phyloP scores from a whole-genome alignment of 2,888 invertebrate genomes.

The Andricus quercusramuli region DNA sequence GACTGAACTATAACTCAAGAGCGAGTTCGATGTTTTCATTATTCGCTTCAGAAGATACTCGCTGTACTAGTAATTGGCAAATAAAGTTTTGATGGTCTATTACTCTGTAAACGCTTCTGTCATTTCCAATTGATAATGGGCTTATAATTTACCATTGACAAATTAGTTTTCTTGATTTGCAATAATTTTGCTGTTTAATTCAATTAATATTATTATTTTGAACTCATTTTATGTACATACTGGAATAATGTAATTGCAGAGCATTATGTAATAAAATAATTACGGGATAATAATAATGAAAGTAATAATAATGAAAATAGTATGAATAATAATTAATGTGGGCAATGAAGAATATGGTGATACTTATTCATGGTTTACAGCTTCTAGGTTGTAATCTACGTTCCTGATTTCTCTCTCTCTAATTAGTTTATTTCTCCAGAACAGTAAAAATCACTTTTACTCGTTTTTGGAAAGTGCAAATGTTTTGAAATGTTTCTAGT shows the following conservation, averaged over 20 bases:
- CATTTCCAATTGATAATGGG: background rate
- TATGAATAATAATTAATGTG: no score
- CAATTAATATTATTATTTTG: background rate
- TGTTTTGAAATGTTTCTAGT: no score
- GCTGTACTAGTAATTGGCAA: slow-evolving; percentile 7
- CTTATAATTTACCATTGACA: background rate
- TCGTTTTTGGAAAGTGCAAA: no score
- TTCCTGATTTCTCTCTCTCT: no score
- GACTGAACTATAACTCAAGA: slow-evolving; percentile 8
- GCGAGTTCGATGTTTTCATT: slow-evolving; percentile 18
- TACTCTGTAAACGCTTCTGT: background rate
- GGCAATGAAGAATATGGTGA: no score
- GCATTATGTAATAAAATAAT: background rate
- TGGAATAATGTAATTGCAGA: background rate
- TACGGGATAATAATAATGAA: background rate
- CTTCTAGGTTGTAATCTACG: no score
- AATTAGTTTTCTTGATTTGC: background rate
- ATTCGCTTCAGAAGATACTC: slow-evolving; percentile 9
- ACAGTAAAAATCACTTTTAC: no score
- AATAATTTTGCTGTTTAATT: background rate
- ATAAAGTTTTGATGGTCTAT: background rate
- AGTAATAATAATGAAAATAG: no score
- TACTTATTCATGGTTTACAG: no score
- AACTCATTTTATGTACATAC: background rate
- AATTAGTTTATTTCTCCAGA: no score